Evolutionary conservation across 2,888 invertebrate species (phyloP).

Genomic region (Aphelenchoides bicaudatus): DNA sequence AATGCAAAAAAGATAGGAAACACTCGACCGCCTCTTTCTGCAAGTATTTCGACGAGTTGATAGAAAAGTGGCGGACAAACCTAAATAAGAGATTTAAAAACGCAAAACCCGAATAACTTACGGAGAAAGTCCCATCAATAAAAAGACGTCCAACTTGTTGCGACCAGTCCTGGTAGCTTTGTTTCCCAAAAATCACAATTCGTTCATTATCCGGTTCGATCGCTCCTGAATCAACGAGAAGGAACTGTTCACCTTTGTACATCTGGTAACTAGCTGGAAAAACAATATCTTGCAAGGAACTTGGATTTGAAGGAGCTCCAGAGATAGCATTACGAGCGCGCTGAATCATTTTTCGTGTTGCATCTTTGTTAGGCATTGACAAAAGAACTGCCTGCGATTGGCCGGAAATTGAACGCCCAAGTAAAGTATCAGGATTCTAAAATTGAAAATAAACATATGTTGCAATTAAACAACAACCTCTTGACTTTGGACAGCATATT

Average conservation of each 20-base stretch:
- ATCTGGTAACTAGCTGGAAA: slow-evolving; percentile 14
- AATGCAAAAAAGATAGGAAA: slow-evolving; percentile 16
- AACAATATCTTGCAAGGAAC: neutral
- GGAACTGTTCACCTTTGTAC: slow-evolving; percentile 19
- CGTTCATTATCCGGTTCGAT: slow-evolving; percentile 15
- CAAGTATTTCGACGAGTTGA: slow-evolving; percentile 16
- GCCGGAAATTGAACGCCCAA: too few relatives aligned
- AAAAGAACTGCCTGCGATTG: too few relatives aligned
- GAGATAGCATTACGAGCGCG: slow-evolving; percentile 13
- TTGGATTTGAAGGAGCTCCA: slow-evolving; percentile 8
- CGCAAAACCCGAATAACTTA: too few relatives aligned
- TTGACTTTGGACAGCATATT: too few relatives aligned
- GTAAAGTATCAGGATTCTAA: too few relatives aligned
- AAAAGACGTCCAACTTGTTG: slow-evolving; percentile 14
- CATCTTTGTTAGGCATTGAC: too few relatives aligned
- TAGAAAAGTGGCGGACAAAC: slow-evolving; percentile 22
- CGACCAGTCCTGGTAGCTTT: slow-evolving; percentile 12
- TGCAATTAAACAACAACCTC: too few relatives aligned
- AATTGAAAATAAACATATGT: too few relatives aligned
- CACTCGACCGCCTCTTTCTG: slow-evolving; percentile 13
- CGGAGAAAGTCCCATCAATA: slow-evolving; percentile 24
- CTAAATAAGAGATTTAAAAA: too few relatives aligned
- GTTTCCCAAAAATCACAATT: slow-evolving; percentile 23
- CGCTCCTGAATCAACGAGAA: slow-evolving; percentile 20
- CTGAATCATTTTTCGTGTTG: slow-evolving; percentile 8